A percentile compares a stretch with the other conserved stretches of the same genome.
phyloP scores from a whole-genome alignment of 2,797 vertebrate species.

The Lithobates pipiens region DNA sequence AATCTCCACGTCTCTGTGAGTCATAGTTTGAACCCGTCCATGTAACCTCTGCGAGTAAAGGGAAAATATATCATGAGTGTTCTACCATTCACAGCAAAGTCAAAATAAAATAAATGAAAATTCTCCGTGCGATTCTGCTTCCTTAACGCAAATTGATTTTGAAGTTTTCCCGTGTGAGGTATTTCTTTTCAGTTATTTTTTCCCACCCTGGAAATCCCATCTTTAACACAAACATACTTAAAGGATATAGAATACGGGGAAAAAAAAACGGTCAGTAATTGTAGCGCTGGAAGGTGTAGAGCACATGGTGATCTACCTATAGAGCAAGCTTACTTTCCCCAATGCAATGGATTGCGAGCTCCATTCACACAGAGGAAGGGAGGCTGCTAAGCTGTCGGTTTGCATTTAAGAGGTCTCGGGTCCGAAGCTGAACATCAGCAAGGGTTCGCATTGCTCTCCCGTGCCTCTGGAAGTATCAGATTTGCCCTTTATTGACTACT shows the following conservation, averaged over 20 bases:
- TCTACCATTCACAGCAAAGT: not conserved
- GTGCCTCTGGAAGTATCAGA: conserved; percentile 72
- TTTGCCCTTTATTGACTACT: conserved; percentile 72
- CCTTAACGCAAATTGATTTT: conserved; percentile 2
- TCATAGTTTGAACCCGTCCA: not conserved
- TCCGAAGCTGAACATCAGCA: conserved; percentile 68
- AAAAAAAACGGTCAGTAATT: conserved; percentile 62
- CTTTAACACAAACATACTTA: conserved; percentile 56
- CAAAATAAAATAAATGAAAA: conserved; percentile 53
- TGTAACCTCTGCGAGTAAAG: not conserved
- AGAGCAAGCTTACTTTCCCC: conserved; percentile 62
- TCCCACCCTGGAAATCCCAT: conserved; percentile 61
- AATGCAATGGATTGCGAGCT: conserved; percentile 58
- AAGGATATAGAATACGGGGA: conserved; percentile 55
- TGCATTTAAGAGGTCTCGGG: conserved; percentile 66
- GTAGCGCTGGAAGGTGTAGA: conserved; percentile 60
- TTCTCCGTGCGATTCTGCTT: conserved; percentile 52
- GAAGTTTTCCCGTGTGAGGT: conserved; percentile 48
- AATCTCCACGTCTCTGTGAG: not conserved
- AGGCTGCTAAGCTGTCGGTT: conserved; percentile 68
- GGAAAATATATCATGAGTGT: not conserved
- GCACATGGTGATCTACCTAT: conserved; percentile 62
- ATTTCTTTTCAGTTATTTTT: conserved; percentile 50
- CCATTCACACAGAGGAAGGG: conserved; percentile 60
- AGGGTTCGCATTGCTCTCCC: conserved; percentile 70